Conservation (phyloP, 2,797 vertebrate species). For the Molossus alvarezi region DNA sequence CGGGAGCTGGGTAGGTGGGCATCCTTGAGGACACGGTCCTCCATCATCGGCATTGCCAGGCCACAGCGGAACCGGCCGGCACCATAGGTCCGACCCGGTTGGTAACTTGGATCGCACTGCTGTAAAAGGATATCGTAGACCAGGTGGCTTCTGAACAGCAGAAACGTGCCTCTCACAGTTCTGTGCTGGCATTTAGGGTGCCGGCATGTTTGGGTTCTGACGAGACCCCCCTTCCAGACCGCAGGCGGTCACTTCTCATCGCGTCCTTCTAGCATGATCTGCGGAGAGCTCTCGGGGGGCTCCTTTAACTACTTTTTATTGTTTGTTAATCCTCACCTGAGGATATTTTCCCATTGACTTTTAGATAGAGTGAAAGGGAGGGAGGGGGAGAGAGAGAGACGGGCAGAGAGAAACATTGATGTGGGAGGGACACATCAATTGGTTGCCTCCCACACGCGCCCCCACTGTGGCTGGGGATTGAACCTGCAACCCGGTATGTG, state of each 20-base stretch:
- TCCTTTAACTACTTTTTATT: neutral
- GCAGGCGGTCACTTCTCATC: neutral
- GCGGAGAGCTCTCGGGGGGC: neutral
- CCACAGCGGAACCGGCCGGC: neutral
- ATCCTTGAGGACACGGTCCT: neutral
- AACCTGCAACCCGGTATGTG: no score
- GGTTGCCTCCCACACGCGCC: no score
- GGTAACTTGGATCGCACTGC: no score
- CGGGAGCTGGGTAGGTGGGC: neutral
- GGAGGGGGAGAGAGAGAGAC: no score
- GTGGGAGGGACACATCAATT: no score
- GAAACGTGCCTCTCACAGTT: neutral
- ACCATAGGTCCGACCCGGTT: neutral
- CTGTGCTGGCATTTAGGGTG: neutral
- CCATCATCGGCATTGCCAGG: neutral
- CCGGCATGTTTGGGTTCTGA: neutral
- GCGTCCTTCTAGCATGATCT: neutral
- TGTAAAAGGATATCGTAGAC: fast-evolving
- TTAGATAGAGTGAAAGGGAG: no score
- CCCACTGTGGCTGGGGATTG: no score
- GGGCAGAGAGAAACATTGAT: no score
- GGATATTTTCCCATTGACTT: no score
- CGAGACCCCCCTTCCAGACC: no score
- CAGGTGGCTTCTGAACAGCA: neutral
- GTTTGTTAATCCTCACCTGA: no score